A percentile compares a stretch with the other conserved stretches of the same genome.
These are phyloP conservation scores for Hyperopisus bebe DNA, from an alignment of 2,113 vertebrate species.

Conservation along the genomic window DNA sequence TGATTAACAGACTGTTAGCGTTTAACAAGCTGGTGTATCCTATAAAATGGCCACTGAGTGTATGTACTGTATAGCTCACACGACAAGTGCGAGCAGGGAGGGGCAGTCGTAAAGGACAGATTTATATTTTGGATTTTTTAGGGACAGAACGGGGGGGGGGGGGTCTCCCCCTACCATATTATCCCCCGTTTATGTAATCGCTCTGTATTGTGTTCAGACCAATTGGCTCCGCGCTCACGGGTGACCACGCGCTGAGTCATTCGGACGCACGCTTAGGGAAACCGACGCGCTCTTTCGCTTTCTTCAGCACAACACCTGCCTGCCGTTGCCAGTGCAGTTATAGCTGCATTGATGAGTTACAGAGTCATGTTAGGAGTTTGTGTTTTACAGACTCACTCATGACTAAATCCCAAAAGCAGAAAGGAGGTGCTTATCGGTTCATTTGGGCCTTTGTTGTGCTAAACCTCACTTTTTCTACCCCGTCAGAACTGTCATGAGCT, in stretches of 20 bases:
- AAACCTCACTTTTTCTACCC: conserved; percentile 26
- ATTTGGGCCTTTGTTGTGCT: not conserved
- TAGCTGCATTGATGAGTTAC: not conserved
- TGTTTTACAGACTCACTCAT: not conserved
- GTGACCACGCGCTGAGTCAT: not conserved
- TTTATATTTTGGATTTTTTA: not conserved
- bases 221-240: not conserved
- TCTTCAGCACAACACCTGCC: not conserved
- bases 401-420: not conserved
- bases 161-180: not conserved
- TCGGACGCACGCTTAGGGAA: not conserved
- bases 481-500: conserved; percentile 91
- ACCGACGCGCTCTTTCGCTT: not conserved
- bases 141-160: not conserved
- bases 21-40: no score
- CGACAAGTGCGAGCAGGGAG: not conserved
- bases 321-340: not conserved
- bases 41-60: not conserved
- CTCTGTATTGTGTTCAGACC: not conserved
- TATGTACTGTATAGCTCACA: not conserved
- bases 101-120: not conserved
- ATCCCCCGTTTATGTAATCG: not conserved
- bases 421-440: not conserved
- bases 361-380: not conserved
- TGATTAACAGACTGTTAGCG: no score